phyloP scores from a whole-genome alignment of 2,888 invertebrate genomes.

The Drosophila ezoana region DNA sequence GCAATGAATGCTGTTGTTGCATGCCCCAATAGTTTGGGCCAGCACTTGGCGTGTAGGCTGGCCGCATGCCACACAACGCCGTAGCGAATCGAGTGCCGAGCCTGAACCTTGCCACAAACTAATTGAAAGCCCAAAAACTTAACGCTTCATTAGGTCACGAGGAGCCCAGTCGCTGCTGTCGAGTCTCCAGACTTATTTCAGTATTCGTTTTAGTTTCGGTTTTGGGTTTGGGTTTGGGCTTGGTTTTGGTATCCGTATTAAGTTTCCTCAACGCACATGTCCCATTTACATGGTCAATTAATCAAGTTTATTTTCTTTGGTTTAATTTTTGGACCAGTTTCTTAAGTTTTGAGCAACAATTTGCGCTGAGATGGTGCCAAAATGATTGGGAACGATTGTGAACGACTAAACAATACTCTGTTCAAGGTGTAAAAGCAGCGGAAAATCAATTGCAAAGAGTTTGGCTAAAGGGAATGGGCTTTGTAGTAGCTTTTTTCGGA shows the following conservation, averaged over 20 bases:
- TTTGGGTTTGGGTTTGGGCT: slow-evolving; percentile 12
- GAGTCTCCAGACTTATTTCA: slow-evolving; percentile 16
- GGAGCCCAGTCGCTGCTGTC: slow-evolving; percentile 16
- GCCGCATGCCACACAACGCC: slow-evolving; percentile 43
- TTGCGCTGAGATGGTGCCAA: slow-evolving; percentile 26
- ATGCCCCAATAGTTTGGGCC: slow-evolving; percentile 53
- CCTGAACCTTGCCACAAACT: slow-evolving; percentile 30
- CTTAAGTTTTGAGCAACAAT: slow-evolving; percentile 45
- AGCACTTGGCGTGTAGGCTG: slow-evolving; percentile 20
- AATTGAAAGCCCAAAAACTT: slow-evolving; percentile 73
- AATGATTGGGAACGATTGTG: not conserved
- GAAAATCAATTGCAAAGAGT: too few relatives aligned
- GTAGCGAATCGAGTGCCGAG: slow-evolving; percentile 38
- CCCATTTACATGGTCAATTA: slow-evolving; percentile 78
- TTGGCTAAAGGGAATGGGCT: too few relatives aligned
- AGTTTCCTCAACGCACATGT: slow-evolving; percentile 73
- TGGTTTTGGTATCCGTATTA: slow-evolving; percentile 54
- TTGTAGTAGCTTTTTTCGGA: too few relatives aligned
- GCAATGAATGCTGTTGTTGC: slow-evolving; percentile 62
- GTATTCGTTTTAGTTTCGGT: slow-evolving; percentile 42
- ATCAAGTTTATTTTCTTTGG: slow-evolving; percentile 52
- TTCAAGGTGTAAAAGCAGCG: not conserved
- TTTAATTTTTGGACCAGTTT: slow-evolving; percentile 24
- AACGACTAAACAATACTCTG: slow-evolving; percentile 1
- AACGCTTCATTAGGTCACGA: slow-evolving; percentile 72